These are phyloP conservation scores for Thymelicus lineola DNA, from an alignment of 2,888 invertebrate genomes.

Conservation along the genomic window DNA sequence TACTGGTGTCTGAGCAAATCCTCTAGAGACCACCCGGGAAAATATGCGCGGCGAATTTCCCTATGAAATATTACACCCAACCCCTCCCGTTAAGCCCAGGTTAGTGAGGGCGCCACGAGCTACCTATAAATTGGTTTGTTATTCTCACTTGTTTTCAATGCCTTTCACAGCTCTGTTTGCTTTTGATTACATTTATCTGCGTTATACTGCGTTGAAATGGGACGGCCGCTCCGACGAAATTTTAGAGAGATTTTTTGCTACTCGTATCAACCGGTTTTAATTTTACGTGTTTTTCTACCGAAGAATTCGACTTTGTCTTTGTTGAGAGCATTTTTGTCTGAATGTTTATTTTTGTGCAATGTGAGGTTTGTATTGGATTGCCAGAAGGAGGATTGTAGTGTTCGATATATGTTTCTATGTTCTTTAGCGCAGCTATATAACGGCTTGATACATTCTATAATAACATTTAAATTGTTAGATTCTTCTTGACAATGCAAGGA, in stretches of 20 bases:
- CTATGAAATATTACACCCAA: conserved; percentile 53
- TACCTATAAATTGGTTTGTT: conserved; percentile 37
- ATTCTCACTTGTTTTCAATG: conserved; percentile 36
- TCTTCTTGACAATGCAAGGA: no score
- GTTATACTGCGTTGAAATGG: conserved; percentile 32
- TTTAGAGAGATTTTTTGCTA: conserved; percentile 25
- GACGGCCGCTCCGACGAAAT: conserved; percentile 25
- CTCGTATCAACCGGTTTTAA: conserved; percentile 25
- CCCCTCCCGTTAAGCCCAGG: conserved; percentile 28
- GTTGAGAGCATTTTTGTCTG: conserved; percentile 1
- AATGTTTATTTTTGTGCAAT: conserved; percentile 4
- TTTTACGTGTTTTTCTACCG: conserved; percentile 21
- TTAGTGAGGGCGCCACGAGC: conserved; percentile 23
- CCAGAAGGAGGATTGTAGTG: no score
- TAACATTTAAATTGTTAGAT: no score
- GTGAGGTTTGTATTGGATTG: background rate
- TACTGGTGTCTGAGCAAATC: conserved; percentile 51
- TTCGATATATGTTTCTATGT: no score
- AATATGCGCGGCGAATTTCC: conserved; percentile 59
- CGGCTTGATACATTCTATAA: no score
- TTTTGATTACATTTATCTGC: conserved; percentile 40
- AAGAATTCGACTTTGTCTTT: conserved; percentile 13
- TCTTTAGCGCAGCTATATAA: no score
- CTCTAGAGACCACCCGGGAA: conserved; percentile 58
- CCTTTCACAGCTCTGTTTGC: conserved; percentile 37